phyloP scores from a whole-genome alignment of 2,888 invertebrate species.

The Cordylochernes scorpioides region DNA sequence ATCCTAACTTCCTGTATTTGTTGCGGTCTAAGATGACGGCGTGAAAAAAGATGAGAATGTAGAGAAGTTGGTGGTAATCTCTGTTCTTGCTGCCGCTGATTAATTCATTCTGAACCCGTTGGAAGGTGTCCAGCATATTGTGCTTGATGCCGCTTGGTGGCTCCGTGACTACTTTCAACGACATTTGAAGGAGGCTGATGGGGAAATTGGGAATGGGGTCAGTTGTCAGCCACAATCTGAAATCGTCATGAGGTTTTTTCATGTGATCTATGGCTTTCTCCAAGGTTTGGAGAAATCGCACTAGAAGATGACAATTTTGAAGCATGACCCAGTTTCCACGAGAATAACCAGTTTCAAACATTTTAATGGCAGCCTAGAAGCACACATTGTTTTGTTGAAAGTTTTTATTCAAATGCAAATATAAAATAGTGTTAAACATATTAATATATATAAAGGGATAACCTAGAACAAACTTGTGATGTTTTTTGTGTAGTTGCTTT shows the following conservation, averaged over 20 bases:
- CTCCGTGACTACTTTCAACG: conserved; percentile 69
- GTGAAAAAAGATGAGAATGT: conserved; percentile 72
- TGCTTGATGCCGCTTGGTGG: conserved; percentile 69
- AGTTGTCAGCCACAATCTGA: conserved; percentile 72
- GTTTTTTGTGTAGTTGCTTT: too few species aligned
- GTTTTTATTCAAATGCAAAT: too few species aligned
- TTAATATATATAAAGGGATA: too few species aligned
- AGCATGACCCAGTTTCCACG: conserved; percentile 67
- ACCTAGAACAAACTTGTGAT: too few species aligned
- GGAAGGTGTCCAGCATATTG: conserved; percentile 61
- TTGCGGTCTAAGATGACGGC: conserved; percentile 69
- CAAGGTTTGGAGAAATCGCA: conserved; percentile 45
- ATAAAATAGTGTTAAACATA: too few species aligned
- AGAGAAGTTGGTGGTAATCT: conserved; percentile 51
- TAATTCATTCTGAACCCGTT: conserved; percentile 46
- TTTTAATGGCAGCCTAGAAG: too few species aligned
- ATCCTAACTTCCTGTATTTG: conserved; percentile 77
- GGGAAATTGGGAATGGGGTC: conserved; percentile 64
- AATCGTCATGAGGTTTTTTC: conserved; percentile 58
- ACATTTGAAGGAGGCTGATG: conserved; percentile 58
- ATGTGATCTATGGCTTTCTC: conserved; percentile 57
- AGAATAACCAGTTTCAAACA: too few species aligned
- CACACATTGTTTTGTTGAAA: too few species aligned
- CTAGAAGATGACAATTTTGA: conserved; percentile 66
- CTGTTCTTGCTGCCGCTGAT: conserved; percentile 44